phyloP scores from a whole-genome alignment of 2,797 vertebrate species.

The Eospalax fontanierii region DNA sequence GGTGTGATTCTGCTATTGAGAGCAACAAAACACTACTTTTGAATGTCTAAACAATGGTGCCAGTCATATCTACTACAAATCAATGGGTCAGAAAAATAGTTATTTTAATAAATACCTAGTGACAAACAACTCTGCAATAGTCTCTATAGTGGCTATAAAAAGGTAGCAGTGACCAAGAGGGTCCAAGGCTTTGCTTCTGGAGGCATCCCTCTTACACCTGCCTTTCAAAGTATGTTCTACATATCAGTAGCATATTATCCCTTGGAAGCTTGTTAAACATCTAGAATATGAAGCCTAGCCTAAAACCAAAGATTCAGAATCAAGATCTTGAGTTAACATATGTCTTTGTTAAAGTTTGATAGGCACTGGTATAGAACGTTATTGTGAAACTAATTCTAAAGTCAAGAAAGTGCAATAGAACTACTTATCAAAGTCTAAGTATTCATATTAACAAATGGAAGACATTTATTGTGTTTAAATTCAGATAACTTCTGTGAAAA shows the following conservation, averaged over 20 bases:
- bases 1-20: not conserved
- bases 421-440: slow-evolving; percentile 29
- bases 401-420: slow-evolving; percentile 20
- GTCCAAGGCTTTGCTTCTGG: not conserved
- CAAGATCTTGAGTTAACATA: not conserved
- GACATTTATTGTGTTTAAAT: not conserved
- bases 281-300: not conserved
- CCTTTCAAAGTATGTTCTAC: not conserved
- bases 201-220: not conserved
- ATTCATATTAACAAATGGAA: slow-evolving; percentile 43
- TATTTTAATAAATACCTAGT: slow-evolving; percentile 16
- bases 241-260: not conserved
- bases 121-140: not conserved
- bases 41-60: not conserved
- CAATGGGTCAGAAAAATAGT: not conserved
- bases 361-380: not conserved
- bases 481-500: not conserved
- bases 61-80: not conserved
- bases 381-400: slow-evolving; percentile 53
- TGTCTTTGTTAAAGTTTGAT: slow-evolving; percentile 45
- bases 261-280: slow-evolving; percentile 38
- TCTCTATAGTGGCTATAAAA: not conserved
- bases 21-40: not conserved
- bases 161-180: not conserved
- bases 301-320: slow-evolving; percentile 6